Evolutionary conservation across 2,888 invertebrate genomes (phyloP).

Genomic region (Ennomos erosarius): DNA sequence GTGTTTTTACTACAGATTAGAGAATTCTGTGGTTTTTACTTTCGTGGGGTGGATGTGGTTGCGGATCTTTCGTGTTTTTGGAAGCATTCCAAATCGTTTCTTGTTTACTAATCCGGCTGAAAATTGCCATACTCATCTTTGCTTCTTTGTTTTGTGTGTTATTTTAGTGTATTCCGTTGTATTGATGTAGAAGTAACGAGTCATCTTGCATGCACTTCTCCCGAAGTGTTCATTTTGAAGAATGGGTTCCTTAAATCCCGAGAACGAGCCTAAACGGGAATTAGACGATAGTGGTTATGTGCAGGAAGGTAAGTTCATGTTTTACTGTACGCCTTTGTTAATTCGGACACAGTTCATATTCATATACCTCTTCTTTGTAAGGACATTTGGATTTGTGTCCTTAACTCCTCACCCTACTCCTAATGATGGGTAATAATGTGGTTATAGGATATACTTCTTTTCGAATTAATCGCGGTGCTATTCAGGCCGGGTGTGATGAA

Average conservation of each 20-base stretch:
- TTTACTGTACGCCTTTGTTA: neutral
- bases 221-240: slow-evolving; percentile 34
- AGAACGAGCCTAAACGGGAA: slow-evolving; percentile 51
- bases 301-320: slow-evolving; percentile 57
- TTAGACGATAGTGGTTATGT: slow-evolving; percentile 66
- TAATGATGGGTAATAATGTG: no score
- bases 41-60: slow-evolving; percentile 9
- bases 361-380: no score
- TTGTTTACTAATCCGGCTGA: slow-evolving; percentile 53
- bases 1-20: no score
- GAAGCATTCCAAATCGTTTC: slow-evolving; percentile 59
- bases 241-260: slow-evolving; percentile 62
- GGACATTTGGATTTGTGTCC: no score
- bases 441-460: no score
- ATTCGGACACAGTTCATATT: no score
- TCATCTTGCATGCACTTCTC: slow-evolving; percentile 29
- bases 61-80: slow-evolving; percentile 45
- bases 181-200: slow-evolving; percentile 34
- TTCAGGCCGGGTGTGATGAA: no score
- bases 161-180: slow-evolving; percentile 42
- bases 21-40: no score
- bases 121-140: slow-evolving; percentile 48
- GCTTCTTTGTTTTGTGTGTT: slow-evolving; percentile 58
- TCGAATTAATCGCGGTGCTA: no score
- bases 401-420: no score